Evolutionary conservation across 1,140 invertebrate species (phyloP).

Genomic region (Gryllus bimaculatus): DNA sequence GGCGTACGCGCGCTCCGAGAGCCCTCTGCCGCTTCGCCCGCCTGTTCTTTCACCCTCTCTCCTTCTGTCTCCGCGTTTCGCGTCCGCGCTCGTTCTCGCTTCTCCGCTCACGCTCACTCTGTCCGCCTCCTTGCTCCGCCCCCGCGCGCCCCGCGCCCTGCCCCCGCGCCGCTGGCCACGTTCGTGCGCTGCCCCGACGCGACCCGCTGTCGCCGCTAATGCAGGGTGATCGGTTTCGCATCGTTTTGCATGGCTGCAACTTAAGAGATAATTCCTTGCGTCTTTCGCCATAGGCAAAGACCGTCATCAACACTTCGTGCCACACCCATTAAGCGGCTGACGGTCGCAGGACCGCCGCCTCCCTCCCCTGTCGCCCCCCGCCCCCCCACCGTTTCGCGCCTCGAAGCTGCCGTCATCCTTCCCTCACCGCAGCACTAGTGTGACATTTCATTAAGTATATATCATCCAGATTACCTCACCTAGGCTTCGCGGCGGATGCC

Average conservation of each 20-base stretch:
- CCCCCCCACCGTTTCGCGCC: not conserved
- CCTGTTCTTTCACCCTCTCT: not conserved
- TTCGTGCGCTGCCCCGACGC: not conserved
- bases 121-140: not conserved
- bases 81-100: not conserved
- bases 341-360: no score
- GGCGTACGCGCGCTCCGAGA: no score
- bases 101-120: not conserved
- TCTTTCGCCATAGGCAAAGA: not conserved
- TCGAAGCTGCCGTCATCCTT: no score
- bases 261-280: not conserved
- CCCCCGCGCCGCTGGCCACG: not conserved
- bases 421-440: not conserved
- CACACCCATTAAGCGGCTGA: not conserved
- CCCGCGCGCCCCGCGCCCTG: no score
- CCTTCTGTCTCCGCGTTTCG: not conserved
- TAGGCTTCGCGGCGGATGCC: not conserved
- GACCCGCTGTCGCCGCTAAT: not conserved
- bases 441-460: constrained; percentile 6
- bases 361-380: not conserved
- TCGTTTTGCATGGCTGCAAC: not conserved
- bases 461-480: not conserved
- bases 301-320: not conserved
- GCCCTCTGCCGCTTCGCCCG: no score
- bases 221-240: not conserved